Conservation (phyloP, 2,888 invertebrate genomes). For the Aromia moschata region DNA sequence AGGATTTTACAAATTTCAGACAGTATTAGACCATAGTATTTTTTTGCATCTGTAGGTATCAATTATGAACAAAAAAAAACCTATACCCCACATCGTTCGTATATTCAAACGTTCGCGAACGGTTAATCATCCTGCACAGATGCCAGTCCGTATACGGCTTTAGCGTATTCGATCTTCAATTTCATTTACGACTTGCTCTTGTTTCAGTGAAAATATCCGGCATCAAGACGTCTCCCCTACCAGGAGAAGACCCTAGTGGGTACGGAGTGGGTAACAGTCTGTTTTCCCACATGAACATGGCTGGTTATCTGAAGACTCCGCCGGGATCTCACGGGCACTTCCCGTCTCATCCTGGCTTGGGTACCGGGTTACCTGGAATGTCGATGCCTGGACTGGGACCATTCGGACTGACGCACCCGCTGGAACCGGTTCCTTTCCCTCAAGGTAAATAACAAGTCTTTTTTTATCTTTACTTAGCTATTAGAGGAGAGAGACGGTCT, state of each 20-base stretch:
- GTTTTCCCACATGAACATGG: constrained; percentile 55
- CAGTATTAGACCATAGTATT: no score
- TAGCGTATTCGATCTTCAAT: no score
- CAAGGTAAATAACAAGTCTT: constrained; percentile 60
- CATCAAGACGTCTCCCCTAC: constrained; percentile 53
- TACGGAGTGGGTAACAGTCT: constrained; percentile 34
- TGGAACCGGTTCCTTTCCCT: constrained; percentile 58
- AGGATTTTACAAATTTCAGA: no score
- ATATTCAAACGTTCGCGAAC: no score
- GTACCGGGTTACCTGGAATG: constrained; percentile 51
- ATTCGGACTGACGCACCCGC: constrained; percentile 56
- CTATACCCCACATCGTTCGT: no score
- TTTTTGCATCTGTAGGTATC: no score
- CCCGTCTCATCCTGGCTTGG: constrained; percentile 51
- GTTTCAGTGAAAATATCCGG: constrained; percentile 51
- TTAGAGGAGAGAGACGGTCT: no score
- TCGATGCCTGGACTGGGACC: constrained; percentile 55
- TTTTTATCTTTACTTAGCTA: no score
- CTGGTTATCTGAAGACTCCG: constrained; percentile 56
- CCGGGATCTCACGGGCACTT: constrained; percentile 51
- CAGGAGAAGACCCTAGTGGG: constrained; percentile 42
- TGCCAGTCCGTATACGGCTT: no score
- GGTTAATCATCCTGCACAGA: no score
- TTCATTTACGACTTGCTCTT: constrained; percentile 38
- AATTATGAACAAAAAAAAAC: no score